Evolutionary conservation across 92 coral and sea anemone genomes (phyloP).

Genomic region (Porites cylindrica): DNA sequence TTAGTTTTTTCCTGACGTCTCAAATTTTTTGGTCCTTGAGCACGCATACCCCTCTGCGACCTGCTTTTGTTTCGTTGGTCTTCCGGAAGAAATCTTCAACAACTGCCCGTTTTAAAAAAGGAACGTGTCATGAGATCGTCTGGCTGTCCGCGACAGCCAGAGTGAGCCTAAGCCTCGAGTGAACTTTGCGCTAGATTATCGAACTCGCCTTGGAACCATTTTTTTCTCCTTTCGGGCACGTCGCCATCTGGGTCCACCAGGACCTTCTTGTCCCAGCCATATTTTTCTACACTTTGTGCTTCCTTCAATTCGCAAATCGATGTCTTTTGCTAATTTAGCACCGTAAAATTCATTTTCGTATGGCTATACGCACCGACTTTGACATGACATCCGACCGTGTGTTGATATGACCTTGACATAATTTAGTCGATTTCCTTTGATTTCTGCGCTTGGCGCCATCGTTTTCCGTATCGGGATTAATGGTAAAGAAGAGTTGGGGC

Average conservation of each 20-base stretch:
- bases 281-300: slow-evolving; percentile 12
- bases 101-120: slow-evolving; percentile 32
- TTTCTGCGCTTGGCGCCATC: no score
- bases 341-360: slow-evolving; percentile 5
- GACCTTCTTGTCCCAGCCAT: slow-evolving; percentile 25
- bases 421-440: not conserved
- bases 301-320: not conserved
- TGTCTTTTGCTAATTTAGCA: slow-evolving; percentile 1
- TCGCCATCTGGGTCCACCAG: slow-evolving; percentile 28
- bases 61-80: slow-evolving; percentile 29
- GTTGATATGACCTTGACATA: not conserved
- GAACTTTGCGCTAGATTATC: slow-evolving; percentile 14
- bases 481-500: no score
- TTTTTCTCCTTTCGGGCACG: not conserved
- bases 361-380: not conserved
- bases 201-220: slow-evolving; percentile 22
- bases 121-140: slow-evolving; percentile 40
- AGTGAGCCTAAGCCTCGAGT: slow-evolving; percentile 20
- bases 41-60: slow-evolving; percentile 57
- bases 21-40: slow-evolving; percentile 65
- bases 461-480: no score
- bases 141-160: slow-evolving; percentile 4
- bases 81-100: slow-evolving; percentile 43
- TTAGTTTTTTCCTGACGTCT: no score
- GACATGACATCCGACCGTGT: not conserved